Conservation (phyloP, 2,888 invertebrate genomes). For the Platerodrilus igneus region DNA sequence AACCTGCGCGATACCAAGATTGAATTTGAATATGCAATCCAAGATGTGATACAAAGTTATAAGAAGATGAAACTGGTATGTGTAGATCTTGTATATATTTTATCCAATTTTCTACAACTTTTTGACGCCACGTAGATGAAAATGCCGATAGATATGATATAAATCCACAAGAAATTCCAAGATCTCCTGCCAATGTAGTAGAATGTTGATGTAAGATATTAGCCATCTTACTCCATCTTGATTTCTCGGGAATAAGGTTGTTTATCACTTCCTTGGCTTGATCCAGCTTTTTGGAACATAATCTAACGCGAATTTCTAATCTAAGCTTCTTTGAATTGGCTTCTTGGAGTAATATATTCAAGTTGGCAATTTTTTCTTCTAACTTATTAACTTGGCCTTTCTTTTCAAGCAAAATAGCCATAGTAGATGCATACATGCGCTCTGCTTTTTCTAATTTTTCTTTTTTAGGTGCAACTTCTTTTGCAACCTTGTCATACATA, state of each 20-base stretch:
- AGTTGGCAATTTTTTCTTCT: constrained; percentile 68
- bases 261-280: constrained; percentile 87
- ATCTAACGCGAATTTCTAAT: constrained; percentile 67
- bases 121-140: constrained; percentile 61
- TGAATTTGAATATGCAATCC: constrained; percentile 84
- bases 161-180: constrained; percentile 80
- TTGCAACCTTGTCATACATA: constrained; percentile 79
- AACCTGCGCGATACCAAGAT: constrained; percentile 76
- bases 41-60: constrained; percentile 66
- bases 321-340: constrained; percentile 63
- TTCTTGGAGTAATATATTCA: constrained; percentile 64
- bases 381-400: constrained; percentile 70
- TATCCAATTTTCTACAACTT: constrained; percentile 67
- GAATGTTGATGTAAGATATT: constrained; percentile 68
- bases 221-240: constrained; percentile 77
- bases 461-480: constrained; percentile 81
- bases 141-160: constrained; percentile 88
- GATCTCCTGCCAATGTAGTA: constrained; percentile 84
- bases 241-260: constrained; percentile 83
- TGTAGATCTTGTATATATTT: constrained; percentile 54
- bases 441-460: constrained; percentile 76
- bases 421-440: constrained; percentile 72
- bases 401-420: constrained; percentile 81
- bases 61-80: constrained; percentile 74
- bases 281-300: constrained; percentile 78